A percentile compares a stretch with the other conserved stretches of the same genome.
phyloP scores from a whole-genome alignment of 2,797 vertebrate genomes.

The Prunella strophiata region DNA sequence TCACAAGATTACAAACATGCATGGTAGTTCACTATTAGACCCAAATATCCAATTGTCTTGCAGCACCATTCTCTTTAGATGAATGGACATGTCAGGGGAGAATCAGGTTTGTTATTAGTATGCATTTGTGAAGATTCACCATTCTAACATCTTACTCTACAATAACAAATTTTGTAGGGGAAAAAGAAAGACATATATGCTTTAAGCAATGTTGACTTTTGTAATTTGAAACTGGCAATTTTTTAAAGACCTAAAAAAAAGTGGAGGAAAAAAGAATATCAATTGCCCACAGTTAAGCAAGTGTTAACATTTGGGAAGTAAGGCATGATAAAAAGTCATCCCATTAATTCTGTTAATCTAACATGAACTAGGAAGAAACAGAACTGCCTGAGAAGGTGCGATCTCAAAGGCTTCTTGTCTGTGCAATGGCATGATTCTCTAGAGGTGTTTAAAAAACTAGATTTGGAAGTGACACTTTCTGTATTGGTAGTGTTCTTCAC shows the following conservation, averaged over 20 bases:
- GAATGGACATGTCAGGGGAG: background rate
- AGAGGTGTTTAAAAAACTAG: background rate
- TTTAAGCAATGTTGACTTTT: background rate
- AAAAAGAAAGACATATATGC: background rate
- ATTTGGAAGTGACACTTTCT: background rate
- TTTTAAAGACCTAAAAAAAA: background rate
- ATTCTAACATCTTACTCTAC: background rate
- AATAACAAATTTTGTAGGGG: background rate
- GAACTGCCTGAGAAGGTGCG: background rate
- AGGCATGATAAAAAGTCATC: background rate
- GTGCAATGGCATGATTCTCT: background rate
- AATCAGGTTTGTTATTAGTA: background rate
- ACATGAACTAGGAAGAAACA: background rate
- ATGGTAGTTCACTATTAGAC: background rate
- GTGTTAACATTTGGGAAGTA: background rate
- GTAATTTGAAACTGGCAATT: background rate
- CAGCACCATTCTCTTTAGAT: background rate
- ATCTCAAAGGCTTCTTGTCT: background rate
- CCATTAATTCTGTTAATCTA: background rate
- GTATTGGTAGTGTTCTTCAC: background rate
- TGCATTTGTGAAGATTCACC: background rate
- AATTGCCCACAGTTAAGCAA: background rate
- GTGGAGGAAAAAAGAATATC: background rate
- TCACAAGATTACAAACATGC: background rate
- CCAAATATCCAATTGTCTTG: background rate